Base-by-base conservation (phyloP, 37 sponge, comb jelly and placozoan species). In the Hexactinellida sp. region DNA sequence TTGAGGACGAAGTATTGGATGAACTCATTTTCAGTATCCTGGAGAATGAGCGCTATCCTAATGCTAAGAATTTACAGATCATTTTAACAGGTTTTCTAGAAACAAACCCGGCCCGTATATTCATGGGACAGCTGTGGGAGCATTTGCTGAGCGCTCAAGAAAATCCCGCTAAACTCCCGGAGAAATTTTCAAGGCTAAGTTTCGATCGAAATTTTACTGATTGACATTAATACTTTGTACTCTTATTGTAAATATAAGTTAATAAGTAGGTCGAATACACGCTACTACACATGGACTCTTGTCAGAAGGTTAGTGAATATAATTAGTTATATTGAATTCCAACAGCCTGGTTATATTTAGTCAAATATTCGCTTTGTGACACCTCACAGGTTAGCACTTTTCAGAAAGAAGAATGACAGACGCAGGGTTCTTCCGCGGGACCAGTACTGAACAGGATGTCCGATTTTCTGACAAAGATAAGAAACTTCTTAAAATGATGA, bases 111-210 rank as follows among this genome's bases (percentile, higher is more conserved):
- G 96, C 98, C 0, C 88, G 95, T 5, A 37, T 93, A 16, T 97
- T 97, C 82, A 92, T 97, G 92, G 90, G 37, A 55, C 95, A 97
- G 82, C 87, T 97, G 38, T 97, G 98, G 98, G 92, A 92, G 1
- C 88, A 92, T 38, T 88, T 97, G 30, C 28, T 85, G 0, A 91
- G 92, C 83, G 98, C 98, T 3, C 98, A 97, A 83, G 92, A 97
- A 38, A 93, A 90, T 54, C 76, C 76, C 13, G 3, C 76, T 21
- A 28, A 63, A 28, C 30, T 95, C 9, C 98, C 98, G 21, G 54
- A 91, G 0, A 54, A 83, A 13, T 89, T 97, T 38, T n/a, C n/a
- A n/a, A n/a, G 52, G 52, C 52, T 47, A 47, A 47, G 52, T 19
- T 47, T 47, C 13, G 16, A 16, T 47, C 52, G 16, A 47, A 19